phyloP scores from a whole-genome alignment of 2,113 vertebrate species.

The Eidolon helvum region DNA sequence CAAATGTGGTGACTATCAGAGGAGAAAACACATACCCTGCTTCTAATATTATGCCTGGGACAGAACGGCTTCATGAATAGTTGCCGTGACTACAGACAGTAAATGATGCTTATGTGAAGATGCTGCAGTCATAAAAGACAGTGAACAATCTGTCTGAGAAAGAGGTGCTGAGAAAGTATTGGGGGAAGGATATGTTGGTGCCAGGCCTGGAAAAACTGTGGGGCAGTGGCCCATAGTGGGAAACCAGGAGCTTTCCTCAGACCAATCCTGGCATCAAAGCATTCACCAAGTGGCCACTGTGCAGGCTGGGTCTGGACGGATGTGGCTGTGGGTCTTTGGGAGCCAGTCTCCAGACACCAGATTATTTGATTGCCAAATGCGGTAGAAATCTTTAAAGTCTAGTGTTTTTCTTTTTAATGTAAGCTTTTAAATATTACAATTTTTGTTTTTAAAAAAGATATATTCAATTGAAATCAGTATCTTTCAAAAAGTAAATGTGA shows the following conservation, averaged over 20 bases:
- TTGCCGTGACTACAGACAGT: rapidly evolving
- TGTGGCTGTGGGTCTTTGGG: rapidly evolving
- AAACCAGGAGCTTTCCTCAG: too few relatives aligned
- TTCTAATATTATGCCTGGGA: background rate
- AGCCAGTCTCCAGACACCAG: background rate
- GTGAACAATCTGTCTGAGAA: too few relatives aligned
- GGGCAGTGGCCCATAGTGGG: background rate
- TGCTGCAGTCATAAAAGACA: background rate
- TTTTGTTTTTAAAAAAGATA: background rate
- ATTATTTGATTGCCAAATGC: background rate
- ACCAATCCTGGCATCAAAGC: background rate
- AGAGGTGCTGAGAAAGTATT: background rate
- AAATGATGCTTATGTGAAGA: background rate
- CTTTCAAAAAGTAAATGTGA: background rate
- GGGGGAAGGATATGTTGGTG: rapidly evolving
- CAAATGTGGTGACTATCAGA: background rate
- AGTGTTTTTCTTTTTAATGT: background rate
- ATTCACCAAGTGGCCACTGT: rapidly evolving
- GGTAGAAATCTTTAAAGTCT: background rate
- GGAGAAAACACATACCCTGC: rapidly evolving
- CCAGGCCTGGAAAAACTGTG: background rate
- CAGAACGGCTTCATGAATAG: background rate
- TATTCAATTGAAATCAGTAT: background rate
- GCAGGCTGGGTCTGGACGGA: background rate
- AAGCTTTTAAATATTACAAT: background rate